Conservation (phyloP, 2,797 vertebrate species). For the Lithobates pipiens region DNA sequence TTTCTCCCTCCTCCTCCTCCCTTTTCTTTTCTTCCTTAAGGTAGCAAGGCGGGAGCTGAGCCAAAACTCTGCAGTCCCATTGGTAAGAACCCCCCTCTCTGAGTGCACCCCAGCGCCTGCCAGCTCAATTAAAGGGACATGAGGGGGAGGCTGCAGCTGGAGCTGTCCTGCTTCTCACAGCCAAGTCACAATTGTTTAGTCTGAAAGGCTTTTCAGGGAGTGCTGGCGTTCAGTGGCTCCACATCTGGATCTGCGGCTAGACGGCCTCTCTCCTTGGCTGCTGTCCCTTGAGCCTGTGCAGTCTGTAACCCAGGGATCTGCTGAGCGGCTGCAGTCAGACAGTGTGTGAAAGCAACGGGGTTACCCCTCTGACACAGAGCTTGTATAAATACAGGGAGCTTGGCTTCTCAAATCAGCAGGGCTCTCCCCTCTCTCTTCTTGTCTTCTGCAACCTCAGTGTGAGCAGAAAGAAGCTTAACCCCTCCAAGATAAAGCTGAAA, state of each 20-base stretch:
- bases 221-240: conserved; percentile 78
- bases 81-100: conserved; percentile 79
- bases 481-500: conserved; percentile 60
- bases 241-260: conserved; percentile 84
- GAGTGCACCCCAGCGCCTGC: conserved; percentile 84
- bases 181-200: conserved; percentile 98
- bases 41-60: conserved; percentile 77
- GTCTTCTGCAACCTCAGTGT: conserved; percentile 65
- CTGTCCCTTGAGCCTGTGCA: conserved; percentile 80
- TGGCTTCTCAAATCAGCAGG: conserved; percentile 53
- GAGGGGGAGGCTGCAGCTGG: conserved; percentile 89
- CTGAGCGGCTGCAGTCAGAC: conserved; percentile 85
- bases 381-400: conserved; percentile 59
- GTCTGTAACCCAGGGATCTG: conserved; percentile 82
- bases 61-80: conserved; percentile 78
- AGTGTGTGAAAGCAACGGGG: conserved; percentile 67
- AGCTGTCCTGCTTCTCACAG: conserved; percentile 90
- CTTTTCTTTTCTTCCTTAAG: conserved; percentile 70
- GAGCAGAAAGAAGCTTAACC: conserved; percentile 68
- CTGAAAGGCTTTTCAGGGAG: conserved; percentile 81
- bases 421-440: conserved; percentile 33
- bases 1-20: conserved; percentile 49
- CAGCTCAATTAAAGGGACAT: conserved; percentile 86
- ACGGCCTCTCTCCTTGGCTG: conserved; percentile 79
- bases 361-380: conserved; percentile 53